Base-by-base conservation (phyloP, 2,888 invertebrate species). In the Mythimna vitellina region DNA sequence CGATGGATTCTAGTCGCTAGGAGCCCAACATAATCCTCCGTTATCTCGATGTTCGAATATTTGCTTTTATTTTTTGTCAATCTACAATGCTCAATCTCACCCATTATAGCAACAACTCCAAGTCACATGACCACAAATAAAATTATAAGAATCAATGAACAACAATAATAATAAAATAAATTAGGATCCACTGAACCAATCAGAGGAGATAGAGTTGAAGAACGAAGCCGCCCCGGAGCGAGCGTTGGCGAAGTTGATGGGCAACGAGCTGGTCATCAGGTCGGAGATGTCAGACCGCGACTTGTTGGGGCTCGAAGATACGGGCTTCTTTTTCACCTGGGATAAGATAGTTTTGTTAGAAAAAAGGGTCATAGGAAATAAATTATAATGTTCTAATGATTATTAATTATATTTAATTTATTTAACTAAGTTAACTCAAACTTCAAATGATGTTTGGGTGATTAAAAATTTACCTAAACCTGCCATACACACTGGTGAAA, bases 161-260 rank as follows among this genome's bases (percentile, higher is more conserved):
- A 73, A 42, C 9, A 67, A 79, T 64, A 66, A 65, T 54, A 42
- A 66, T 58, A 38, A 54, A 35, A 62, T n/a, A 63, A 25, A 67
- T 68, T 89, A 92, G 10, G 92, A 94, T 46, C 96, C 95, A 77
- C 97, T 97, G 89, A 98, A 98, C 98, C 98, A 98, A 91, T 98
- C 98, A 14, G 98, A 97, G 10, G 98, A 97, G 97, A 98, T 97
- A 5, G 97, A 98, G 68, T 97, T 98, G 91, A 98, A 98, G 93
- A 98, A 97, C 0, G 98, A 97, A 0, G 98, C 97, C 0, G 98
- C 98, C 20, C 98, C 97, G 22, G 98, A 98, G 81, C 98, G 97
- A 0, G 97, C 97, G 60, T 97, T 96, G 1, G 97, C 95, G 73
- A 96, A 95, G 87, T 96, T 96, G 63, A 96, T 92, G 0, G 96